These are phyloP conservation scores for Bos taurus DNA, from an alignment of 2,113 vertebrate species.

Conservation along the genomic window DNA sequence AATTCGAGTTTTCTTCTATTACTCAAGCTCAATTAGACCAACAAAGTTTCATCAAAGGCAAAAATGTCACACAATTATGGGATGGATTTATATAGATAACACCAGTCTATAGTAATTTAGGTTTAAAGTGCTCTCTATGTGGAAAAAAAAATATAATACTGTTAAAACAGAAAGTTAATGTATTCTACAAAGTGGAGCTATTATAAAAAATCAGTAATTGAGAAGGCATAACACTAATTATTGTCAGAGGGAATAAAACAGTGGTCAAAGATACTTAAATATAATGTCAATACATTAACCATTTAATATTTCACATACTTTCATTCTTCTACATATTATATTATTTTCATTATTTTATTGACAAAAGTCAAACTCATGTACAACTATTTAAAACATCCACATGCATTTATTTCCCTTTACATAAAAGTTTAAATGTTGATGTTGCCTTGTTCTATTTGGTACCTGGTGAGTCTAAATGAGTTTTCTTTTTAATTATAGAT, in stretches of 20 bases:
- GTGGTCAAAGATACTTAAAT: neutral
- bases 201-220: neutral
- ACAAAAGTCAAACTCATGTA: neutral
- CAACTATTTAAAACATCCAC: neutral
- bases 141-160: too few species aligned
- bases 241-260: neutral
- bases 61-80: too few species aligned
- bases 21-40: too few species aligned
- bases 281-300: neutral
- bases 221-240: neutral
- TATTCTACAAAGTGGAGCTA: too few species aligned
- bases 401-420: neutral
- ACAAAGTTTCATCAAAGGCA: too few species aligned
- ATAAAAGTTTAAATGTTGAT: neutral
- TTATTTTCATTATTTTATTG: neutral
- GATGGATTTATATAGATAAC: too few species aligned
- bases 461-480: neutral
- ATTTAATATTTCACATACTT: neutral
- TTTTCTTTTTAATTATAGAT: neutral
- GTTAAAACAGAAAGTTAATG: too few species aligned
- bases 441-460: neutral
- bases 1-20: too few species aligned
- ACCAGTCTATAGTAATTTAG: too few species aligned
- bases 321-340: neutral
- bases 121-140: too few species aligned